Percentiles rank a stretch among this genome's conserved stretches.
Conservation (phyloP, 1,140 invertebrate genomes). For the Drosophila arawakana region DNA sequence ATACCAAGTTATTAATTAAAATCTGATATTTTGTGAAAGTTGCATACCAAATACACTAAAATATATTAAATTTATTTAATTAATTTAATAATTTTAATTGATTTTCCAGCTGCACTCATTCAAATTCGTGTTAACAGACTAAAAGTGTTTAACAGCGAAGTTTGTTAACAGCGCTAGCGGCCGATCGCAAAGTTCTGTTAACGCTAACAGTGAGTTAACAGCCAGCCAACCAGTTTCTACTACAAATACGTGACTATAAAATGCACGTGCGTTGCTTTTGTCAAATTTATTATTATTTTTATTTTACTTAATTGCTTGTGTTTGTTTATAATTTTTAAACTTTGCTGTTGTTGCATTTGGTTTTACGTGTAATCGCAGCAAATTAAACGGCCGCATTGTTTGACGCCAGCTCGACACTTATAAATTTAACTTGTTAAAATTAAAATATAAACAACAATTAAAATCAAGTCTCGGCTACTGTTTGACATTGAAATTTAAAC, state of each 20-base stretch:
- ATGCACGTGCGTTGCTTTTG: conserved; percentile 24
- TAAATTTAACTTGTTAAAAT: conserved; percentile 60
- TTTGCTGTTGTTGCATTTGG: conserved; percentile 25
- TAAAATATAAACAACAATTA: conserved; percentile 56
- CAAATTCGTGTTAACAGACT: too few species aligned
- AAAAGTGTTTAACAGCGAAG: too few species aligned
- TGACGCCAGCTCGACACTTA: conserved; percentile 63
- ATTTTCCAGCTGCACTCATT: background rate
- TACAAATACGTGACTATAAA: background rate
- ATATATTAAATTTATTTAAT: background rate
- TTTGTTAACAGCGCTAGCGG: too few species aligned
- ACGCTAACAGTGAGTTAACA: background rate
- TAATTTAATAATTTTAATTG: background rate
- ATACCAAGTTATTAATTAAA: too few species aligned
- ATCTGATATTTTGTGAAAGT: background rate
- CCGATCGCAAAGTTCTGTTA: background rate
- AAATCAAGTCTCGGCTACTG: conserved; percentile 37
- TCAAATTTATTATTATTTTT: conserved; percentile 43
- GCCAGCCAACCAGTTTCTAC: background rate
- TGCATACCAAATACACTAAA: conserved; percentile 13
- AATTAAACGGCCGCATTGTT: conserved; percentile 49
- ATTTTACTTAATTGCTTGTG: conserved; percentile 24
- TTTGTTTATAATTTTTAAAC: conserved; percentile 17
- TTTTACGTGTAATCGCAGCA: conserved; percentile 56
- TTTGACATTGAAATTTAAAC: conserved; percentile 25